A percentile compares a stretch with the other conserved stretches of the same genome.
These are phyloP conservation scores for Phlogophora meticulosa DNA, from an alignment of 2,888 invertebrate genomes.

Conservation along the genomic window DNA sequence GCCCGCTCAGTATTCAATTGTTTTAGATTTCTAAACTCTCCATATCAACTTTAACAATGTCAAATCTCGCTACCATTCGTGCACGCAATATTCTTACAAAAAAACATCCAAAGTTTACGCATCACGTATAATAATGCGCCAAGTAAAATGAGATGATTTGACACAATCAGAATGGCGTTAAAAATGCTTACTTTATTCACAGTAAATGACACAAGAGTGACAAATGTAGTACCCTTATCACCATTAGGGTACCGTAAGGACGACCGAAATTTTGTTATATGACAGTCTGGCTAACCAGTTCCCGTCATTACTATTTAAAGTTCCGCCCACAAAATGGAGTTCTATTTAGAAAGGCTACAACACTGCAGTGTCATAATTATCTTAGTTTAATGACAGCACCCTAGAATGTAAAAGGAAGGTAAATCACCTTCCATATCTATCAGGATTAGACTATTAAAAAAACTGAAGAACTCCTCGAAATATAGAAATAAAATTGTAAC, in stretches of 20 bases:
- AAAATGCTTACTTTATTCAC: slow-evolving; percentile 44
- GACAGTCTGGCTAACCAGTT: slow-evolving; percentile 48
- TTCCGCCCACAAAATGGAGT: slow-evolving; percentile 36
- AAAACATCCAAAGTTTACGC: too few relatives aligned
- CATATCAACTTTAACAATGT: too few relatives aligned
- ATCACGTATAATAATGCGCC: too few relatives aligned
- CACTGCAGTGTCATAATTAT: slow-evolving; percentile 2
- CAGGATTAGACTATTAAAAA: too few relatives aligned
- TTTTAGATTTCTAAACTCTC: too few relatives aligned
- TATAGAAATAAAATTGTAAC: too few relatives aligned
- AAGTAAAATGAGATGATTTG: slow-evolving; percentile 34
- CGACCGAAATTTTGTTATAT: slow-evolving; percentile 59
- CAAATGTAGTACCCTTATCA: slow-evolving; percentile 64
- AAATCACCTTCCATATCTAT: too few relatives aligned
- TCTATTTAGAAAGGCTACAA: slow-evolving; percentile 14
- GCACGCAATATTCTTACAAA: too few relatives aligned
- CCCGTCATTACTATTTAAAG: slow-evolving; percentile 44
- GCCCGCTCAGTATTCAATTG: too few relatives aligned
- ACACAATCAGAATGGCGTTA: slow-evolving; percentile 35
- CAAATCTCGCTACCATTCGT: too few relatives aligned
- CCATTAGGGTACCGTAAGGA: slow-evolving; percentile 50
- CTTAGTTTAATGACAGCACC: slow-evolving; percentile 24
- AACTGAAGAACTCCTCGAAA: too few relatives aligned
- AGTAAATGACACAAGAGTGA: slow-evolving; percentile 60
- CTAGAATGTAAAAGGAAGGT: too few relatives aligned